Evolutionary conservation across 2,888 invertebrate species (phyloP).

Genomic region (Lypha dubia): DNA sequence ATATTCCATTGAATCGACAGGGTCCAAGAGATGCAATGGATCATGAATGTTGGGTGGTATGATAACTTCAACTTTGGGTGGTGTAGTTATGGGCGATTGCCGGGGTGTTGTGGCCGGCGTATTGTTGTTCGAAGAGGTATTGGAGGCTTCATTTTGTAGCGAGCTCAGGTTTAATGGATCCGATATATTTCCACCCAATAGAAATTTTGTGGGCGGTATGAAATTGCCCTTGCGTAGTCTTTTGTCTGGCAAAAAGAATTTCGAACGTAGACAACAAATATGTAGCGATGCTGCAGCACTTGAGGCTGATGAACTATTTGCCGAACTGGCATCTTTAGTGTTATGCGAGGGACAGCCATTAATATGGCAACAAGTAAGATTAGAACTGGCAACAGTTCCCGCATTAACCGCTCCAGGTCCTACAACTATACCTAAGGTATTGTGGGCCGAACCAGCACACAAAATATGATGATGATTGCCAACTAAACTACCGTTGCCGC

Average conservation of each 20-base stretch:
- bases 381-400: slow-evolving; percentile 75
- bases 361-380: slow-evolving; percentile 76
- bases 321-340: slow-evolving; percentile 57
- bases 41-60: slow-evolving; percentile 96
- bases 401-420: slow-evolving; percentile 67
- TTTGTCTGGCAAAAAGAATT: slow-evolving; percentile 90
- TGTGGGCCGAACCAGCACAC: slow-evolving; percentile 77
- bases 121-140: slow-evolving; percentile 86
- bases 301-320: slow-evolving; percentile 53
- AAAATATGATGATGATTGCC: slow-evolving; percentile 79
- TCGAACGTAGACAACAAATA: slow-evolving; percentile 84
- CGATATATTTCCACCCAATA: slow-evolving; percentile 95
- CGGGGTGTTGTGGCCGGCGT: slow-evolving; percentile 96
- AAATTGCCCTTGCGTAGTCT: slow-evolving; percentile 89
- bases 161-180: slow-evolving; percentile 97
- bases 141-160: slow-evolving; percentile 88
- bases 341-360: slow-evolving; percentile 75
- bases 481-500: slow-evolving; percentile 44
- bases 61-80: slow-evolving; percentile 91
- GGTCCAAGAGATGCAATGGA: slow-evolving; percentile 93
- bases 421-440: slow-evolving; percentile 72
- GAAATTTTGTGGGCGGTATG: slow-evolving; percentile 95
- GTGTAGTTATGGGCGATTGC: slow-evolving; percentile 86
- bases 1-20: slow-evolving; percentile 91
- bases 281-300: slow-evolving; percentile 75